These are phyloP conservation scores for Margaritifera margaritifera DNA, from an alignment of 2,888 invertebrate genomes.

Conservation along the genomic window DNA sequence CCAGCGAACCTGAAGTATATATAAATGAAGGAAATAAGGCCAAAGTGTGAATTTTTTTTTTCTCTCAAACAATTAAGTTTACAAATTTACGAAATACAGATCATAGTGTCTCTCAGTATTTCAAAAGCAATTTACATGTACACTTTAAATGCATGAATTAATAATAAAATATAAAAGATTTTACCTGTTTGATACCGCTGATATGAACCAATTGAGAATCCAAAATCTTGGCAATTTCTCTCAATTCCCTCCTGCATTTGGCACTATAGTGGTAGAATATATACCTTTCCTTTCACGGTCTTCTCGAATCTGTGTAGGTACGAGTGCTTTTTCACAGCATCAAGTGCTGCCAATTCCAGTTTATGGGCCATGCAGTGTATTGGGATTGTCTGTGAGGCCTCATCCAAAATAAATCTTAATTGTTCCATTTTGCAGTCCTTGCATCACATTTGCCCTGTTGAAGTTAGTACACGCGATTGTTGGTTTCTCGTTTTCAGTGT, in stretches of 20 bases:
- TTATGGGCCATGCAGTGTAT: slow-evolving; percentile 9
- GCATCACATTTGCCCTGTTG: slow-evolving; percentile 1
- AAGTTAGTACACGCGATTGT: slow-evolving; percentile 1
- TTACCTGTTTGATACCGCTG: too few species aligned
- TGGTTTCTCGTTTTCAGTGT: not conserved
- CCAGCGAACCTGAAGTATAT: too few species aligned
- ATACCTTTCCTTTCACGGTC: not conserved
- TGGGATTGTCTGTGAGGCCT: not conserved
- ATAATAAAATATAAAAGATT: too few species aligned
- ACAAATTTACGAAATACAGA: too few species aligned
- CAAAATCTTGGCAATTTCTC: slow-evolving; percentile 1
- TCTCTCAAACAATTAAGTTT: too few species aligned
- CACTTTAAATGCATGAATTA: too few species aligned
- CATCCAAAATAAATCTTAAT: not conserved
- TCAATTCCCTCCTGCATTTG: slow-evolving; percentile 5
- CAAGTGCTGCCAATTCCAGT: not conserved
- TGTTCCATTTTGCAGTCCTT: slow-evolving; percentile 1
- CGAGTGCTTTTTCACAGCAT: slow-evolving; percentile 7
- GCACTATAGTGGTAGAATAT: slow-evolving; percentile 1
- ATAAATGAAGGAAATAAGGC: too few species aligned
- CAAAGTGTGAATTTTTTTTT: too few species aligned
- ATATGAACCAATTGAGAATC: not conserved
- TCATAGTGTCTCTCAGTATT: too few species aligned
- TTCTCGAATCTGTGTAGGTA: slow-evolving; percentile 2
- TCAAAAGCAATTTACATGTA: too few species aligned